Conservation (phyloP, 2,113 vertebrate species). For the Delphinapterus leucas region DNA sequence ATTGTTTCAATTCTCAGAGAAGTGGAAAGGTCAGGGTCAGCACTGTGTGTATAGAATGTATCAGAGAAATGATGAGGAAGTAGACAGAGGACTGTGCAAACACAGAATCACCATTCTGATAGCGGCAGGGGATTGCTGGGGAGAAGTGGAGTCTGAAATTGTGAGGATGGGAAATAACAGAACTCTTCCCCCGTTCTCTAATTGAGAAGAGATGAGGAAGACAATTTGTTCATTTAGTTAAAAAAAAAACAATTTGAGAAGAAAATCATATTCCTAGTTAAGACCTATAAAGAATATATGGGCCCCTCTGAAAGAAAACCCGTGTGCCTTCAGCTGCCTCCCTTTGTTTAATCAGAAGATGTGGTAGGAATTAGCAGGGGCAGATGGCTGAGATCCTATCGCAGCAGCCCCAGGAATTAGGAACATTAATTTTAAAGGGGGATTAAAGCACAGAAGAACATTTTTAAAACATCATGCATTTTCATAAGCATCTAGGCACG, state of each 20-base stretch:
- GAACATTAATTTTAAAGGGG: constrained; percentile 73
- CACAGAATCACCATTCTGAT: neutral
- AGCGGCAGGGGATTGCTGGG: neutral
- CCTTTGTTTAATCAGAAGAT: constrained; percentile 56
- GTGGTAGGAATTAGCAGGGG: constrained; percentile 48
- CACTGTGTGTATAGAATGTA: neutral
- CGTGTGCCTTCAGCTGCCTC: neutral
- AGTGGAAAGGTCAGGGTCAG: neutral
- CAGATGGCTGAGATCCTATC: constrained; percentile 78
- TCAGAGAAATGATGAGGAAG: neutral
- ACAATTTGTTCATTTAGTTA: neutral
- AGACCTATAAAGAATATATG: neutral
- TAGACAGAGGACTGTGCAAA: neutral
- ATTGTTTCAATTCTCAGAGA: neutral
- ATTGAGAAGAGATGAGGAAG: neutral
- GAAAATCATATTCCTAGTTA: neutral
- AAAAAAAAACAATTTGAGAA: neutral
- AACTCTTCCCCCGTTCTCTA: neutral
- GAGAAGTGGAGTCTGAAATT: neutral
- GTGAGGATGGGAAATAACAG: neutral
- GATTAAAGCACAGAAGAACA: constrained; percentile 71
- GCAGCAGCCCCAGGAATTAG: constrained; percentile 35
- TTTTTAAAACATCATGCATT: constrained; percentile 70
- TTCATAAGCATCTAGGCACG: constrained; percentile 62
- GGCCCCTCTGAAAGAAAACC: constrained; percentile 3